These are phyloP conservation scores for Bacillus rossius DNA, from an alignment of 1,140 invertebrate genomes.

Conservation along the genomic window DNA sequence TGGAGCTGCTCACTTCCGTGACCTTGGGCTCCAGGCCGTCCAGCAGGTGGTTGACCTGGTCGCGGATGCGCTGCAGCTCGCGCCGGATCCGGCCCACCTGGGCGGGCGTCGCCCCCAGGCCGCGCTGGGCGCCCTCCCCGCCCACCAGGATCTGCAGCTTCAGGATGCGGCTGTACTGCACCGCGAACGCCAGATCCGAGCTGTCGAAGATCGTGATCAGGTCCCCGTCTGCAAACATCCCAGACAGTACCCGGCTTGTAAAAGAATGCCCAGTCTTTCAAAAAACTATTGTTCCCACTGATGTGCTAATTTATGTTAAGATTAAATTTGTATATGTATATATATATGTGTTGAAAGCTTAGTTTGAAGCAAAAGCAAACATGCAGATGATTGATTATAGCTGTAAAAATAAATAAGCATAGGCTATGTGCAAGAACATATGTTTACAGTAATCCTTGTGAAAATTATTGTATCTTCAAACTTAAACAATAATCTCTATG, in stretches of 20 bases:
- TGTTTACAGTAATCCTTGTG: too few species aligned
- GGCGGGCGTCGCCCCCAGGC: conserved; percentile 5
- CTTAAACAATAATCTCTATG: too few species aligned
- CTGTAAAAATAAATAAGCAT: too few species aligned
- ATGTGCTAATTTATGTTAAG: background rate
- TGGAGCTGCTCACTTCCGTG: conserved; percentile 11
- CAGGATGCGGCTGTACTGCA: conserved; percentile 62
- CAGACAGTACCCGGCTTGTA: background rate
- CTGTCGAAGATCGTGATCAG: conserved; percentile 70
- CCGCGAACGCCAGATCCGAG: conserved; percentile 65
- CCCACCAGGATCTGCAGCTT: conserved; percentile 56
- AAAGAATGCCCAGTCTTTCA: background rate
- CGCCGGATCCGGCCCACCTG: conserved; percentile 46
- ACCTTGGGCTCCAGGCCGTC: conserved; percentile 44
- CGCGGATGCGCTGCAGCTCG: conserved; percentile 52
- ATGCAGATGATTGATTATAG: too few species aligned
- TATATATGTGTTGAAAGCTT: too few species aligned
- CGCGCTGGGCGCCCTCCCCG: background rate
- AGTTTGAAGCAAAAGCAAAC: too few species aligned
- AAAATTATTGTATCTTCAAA: too few species aligned
- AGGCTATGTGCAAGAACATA: too few species aligned
- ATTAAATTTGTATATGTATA: too few species aligned
- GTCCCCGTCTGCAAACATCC: conserved; percentile 57
- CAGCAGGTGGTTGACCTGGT: conserved; percentile 53
- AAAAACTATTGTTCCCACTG: background rate